Conservation (phyloP, 2,797 vertebrate genomes). For the Hippopotamyrus pictus region DNA sequence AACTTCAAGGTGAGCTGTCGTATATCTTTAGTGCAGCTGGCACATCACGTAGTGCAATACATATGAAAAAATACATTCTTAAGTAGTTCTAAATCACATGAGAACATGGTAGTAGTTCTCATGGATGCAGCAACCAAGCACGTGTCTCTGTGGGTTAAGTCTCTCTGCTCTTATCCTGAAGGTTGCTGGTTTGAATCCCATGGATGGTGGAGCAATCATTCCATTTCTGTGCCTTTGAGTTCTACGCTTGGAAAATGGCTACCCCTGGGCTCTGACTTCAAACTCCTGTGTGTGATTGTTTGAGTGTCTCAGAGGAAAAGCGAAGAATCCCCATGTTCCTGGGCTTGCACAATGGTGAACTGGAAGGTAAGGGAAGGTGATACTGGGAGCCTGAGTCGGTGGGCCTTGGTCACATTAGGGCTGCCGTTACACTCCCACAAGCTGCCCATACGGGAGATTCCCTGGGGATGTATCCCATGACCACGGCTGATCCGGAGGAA, state of each 20-base stretch:
- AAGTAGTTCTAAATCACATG: neutral
- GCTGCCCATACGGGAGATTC: neutral
- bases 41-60: neutral
- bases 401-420: constrained; percentile 2
- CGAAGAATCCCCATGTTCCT: neutral
- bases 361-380: constrained; percentile 22
- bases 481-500: constrained; percentile 24
- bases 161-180: neutral
- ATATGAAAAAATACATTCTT: neutral
- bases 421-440: neutral
- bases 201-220: neutral
- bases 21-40: neutral
- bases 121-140: neutral
- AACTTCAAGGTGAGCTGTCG: neutral
- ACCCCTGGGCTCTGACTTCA: neutral
- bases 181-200: neutral
- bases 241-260: neutral
- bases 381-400: constrained; percentile 8
- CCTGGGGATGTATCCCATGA: constrained; percentile 42
- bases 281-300: neutral
- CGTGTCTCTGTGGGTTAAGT: neutral
- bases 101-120: neutral
- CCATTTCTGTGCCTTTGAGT: neutral
- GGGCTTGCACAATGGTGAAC: neutral
- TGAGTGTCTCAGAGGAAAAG: neutral